Evolutionary conservation across 2,888 invertebrate genomes (phyloP).

Genomic region (Muschampia plurimacula): DNA sequence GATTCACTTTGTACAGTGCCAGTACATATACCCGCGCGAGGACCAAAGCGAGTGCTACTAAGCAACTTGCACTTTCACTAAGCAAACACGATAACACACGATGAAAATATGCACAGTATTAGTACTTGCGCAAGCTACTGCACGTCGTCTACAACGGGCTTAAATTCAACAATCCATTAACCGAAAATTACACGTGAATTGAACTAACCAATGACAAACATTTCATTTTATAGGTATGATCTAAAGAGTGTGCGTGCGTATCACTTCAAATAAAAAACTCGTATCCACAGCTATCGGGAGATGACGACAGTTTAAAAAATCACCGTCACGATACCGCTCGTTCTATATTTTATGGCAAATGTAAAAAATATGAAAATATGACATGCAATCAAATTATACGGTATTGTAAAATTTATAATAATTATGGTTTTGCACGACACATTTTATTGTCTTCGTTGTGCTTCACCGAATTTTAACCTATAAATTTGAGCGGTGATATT

Average conservation of each 20-base stretch:
- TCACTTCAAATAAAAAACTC: constrained; percentile 25
- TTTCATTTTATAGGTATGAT: not conserved
- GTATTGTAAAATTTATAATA: constrained; percentile 33
- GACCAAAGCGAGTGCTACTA: too few species aligned
- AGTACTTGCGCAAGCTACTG: too few species aligned
- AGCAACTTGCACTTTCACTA: too few species aligned
- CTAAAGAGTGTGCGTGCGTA: constrained; percentile 15
- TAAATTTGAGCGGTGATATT: not conserved
- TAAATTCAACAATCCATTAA: too few species aligned
- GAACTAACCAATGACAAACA: too few species aligned
- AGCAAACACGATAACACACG: too few species aligned
- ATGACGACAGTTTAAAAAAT: constrained; percentile 25
- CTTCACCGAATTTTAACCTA: constrained; percentile 22
- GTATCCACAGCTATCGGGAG: constrained; percentile 9
- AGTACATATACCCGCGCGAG: too few species aligned
- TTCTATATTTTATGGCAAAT: constrained; percentile 29
- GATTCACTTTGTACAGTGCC: too few species aligned
- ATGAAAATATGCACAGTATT: too few species aligned
- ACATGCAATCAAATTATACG: constrained; percentile 36
- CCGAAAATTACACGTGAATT: too few species aligned
- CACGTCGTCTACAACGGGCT: too few species aligned
- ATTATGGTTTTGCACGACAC: constrained; percentile 23
- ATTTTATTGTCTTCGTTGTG: constrained; percentile 23
- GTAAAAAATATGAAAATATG: constrained; percentile 35
- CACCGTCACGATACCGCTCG: constrained; percentile 26